Evolutionary conservation across 2,113 vertebrate genomes (phyloP).

Genomic region (Paralichthys olivaceus): DNA sequence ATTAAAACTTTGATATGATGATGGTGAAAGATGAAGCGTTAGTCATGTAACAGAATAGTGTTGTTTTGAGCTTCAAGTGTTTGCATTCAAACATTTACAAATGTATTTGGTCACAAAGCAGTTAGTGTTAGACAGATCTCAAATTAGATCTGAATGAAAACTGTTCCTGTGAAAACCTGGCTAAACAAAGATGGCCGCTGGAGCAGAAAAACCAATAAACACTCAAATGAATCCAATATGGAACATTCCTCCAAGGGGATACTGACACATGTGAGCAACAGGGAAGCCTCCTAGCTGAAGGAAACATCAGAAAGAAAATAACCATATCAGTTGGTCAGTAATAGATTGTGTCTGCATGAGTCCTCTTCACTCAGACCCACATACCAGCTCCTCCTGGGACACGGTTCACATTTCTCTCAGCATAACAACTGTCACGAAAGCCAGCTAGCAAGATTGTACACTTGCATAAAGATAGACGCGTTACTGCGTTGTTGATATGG

Average conservation of each 20-base stretch:
- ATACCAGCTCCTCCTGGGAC: slow-evolving; percentile 56
- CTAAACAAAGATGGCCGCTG: not conserved
- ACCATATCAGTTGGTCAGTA: slow-evolving; percentile 35
- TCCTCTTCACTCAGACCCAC: slow-evolving; percentile 39
- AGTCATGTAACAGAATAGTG: too few relatives aligned
- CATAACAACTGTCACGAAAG: slow-evolving; percentile 61
- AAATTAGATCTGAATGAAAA: not conserved
- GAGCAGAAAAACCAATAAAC: slow-evolving; percentile 37
- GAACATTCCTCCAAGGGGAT: slow-evolving; percentile 1
- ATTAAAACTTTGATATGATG: too few relatives aligned
- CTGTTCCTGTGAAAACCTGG: not conserved
- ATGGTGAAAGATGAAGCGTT: too few relatives aligned
- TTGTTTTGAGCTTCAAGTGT: too few relatives aligned
- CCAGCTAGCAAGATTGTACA: slow-evolving; percentile 44
- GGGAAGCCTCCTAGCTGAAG: slow-evolving; percentile 5
- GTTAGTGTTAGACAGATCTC: not conserved
- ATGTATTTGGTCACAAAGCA: too few relatives aligned
- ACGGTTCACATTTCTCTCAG: slow-evolving; percentile 70
- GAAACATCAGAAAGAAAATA: slow-evolving; percentile 36
- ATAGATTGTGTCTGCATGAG: slow-evolving; percentile 46
- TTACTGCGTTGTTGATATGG: slow-evolving; percentile 33
- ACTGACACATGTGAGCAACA: slow-evolving; percentile 11
- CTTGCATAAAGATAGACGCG: slow-evolving; percentile 43
- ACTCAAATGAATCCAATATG: slow-evolving; percentile 20
- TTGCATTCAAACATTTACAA: too few relatives aligned